Conservation (phyloP, 2,113 vertebrate species). For the Neofelis nebulosa region DNA sequence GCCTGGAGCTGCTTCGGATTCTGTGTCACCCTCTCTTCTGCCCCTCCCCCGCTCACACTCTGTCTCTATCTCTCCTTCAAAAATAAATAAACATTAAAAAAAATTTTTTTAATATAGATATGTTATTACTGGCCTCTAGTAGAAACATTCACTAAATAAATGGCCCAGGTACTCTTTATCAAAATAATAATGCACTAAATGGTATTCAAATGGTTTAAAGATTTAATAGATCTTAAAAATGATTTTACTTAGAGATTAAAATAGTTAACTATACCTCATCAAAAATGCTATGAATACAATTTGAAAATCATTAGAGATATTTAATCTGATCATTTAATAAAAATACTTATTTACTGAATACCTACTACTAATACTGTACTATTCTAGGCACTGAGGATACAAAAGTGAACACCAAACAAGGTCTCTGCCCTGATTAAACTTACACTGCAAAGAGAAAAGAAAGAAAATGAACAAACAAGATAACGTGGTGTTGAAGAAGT, state of each 20-base stretch:
- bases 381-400: not conserved
- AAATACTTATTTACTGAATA: not conserved
- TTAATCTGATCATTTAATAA: constrained; percentile 37
- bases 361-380: not conserved
- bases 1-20: too few relatives aligned
- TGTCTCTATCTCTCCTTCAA: too few relatives aligned
- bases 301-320: not conserved
- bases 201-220: not conserved
- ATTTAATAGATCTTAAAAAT: not conserved
- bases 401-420: not conserved
- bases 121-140: not conserved
- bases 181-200: not conserved
- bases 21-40: too few relatives aligned
- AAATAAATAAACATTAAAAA: too few relatives aligned
- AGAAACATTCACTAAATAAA: not conserved
- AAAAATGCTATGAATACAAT: constrained; percentile 17
- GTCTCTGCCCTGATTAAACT: not conserved
- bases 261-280: not conserved
- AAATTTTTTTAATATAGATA: not conserved
- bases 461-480: not conserved
- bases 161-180: not conserved
- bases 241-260: constrained; percentile 15
- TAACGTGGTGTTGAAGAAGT: not conserved
- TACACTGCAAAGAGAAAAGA: not conserved
- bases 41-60: too few relatives aligned